Evolutionary conservation across 2,888 invertebrate species (phyloP).

Genomic region (Nomada goodeniana): DNA sequence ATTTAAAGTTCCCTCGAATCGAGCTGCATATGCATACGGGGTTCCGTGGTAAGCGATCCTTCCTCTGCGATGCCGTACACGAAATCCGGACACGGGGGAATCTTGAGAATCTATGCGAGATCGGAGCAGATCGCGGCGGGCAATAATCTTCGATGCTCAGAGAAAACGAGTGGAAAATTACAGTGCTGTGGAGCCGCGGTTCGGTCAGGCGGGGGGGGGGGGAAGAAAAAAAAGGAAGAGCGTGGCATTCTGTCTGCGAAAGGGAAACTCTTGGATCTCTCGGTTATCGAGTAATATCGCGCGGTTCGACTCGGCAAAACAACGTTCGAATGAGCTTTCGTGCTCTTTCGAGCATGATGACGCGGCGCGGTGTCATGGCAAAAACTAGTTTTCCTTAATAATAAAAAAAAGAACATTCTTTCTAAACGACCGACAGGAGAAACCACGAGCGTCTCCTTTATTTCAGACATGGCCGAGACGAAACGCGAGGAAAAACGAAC

Average conservation of each 20-base stretch:
- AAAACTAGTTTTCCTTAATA: slow-evolving; percentile 17
- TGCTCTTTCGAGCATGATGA: slow-evolving; percentile 18
- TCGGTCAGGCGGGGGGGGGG: slow-evolving; percentile 8
- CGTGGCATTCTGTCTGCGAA: slow-evolving; percentile 66
- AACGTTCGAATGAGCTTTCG: slow-evolving; percentile 28
- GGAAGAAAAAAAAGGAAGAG: slow-evolving; percentile 55
- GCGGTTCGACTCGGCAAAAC: slow-evolving; percentile 27
- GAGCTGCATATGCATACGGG: background rate
- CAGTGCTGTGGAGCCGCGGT: slow-evolving; percentile 36
- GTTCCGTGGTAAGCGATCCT: background rate
- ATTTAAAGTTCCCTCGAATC: slow-evolving; percentile 38
- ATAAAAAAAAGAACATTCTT: slow-evolving; percentile 1
- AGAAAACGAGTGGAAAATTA: slow-evolving; percentile 70
- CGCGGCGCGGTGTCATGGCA: background rate
- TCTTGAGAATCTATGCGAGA: slow-evolving; percentile 52
- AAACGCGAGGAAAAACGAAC: background rate
- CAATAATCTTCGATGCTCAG: slow-evolving; percentile 56
- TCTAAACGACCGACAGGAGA: slow-evolving; percentile 15
- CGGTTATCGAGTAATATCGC: slow-evolving; percentile 46
- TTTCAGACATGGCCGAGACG: background rate
- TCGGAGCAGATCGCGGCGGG: slow-evolving; percentile 30
- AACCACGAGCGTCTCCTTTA: background rate
- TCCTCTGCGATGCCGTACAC: background rate
- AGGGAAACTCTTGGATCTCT: slow-evolving; percentile 61
- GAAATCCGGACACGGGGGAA: slow-evolving; percentile 34